These are phyloP conservation scores for Cryptotis parvus DNA, from an alignment of 2,113 vertebrate species.

Conservation along the genomic window DNA sequence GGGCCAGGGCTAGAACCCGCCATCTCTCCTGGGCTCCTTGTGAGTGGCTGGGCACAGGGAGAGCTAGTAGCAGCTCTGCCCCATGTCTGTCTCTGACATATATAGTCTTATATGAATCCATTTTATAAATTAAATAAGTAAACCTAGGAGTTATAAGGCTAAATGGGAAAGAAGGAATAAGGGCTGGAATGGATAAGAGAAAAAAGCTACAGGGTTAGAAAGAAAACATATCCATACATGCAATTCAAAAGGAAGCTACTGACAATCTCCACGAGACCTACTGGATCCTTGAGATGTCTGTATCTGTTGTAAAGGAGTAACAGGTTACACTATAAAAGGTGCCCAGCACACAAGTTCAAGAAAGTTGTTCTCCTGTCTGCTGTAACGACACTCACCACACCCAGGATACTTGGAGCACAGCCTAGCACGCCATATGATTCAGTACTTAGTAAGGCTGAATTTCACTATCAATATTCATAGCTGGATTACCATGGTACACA, in stretches of 20 bases:
- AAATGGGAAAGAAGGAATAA: background rate
- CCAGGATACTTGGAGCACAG: background rate
- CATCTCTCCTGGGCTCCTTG: too few species aligned
- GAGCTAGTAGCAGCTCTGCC: too few species aligned
- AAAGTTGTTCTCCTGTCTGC: background rate
- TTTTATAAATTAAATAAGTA: background rate
- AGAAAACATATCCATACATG: background rate
- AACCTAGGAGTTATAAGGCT: background rate
- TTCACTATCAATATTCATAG: background rate
- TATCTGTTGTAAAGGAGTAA: background rate
- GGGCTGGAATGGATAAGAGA: too few species aligned
- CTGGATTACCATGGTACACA: background rate
- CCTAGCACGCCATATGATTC: background rate
- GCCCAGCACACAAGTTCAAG: background rate
- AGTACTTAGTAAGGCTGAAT: background rate
- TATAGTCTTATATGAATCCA: background rate
- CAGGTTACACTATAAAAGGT: background rate
- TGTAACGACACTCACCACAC: background rate
- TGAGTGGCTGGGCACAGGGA: too few species aligned
- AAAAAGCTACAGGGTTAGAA: fast-evolving
- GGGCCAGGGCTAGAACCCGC: too few species aligned
- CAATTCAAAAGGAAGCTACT: background rate
- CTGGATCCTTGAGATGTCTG: background rate
- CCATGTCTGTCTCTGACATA: too few species aligned
- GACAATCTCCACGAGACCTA: background rate